Base-by-base conservation (phyloP, 2,797 vertebrate genomes). In the Chelmon rostratus region DNA sequence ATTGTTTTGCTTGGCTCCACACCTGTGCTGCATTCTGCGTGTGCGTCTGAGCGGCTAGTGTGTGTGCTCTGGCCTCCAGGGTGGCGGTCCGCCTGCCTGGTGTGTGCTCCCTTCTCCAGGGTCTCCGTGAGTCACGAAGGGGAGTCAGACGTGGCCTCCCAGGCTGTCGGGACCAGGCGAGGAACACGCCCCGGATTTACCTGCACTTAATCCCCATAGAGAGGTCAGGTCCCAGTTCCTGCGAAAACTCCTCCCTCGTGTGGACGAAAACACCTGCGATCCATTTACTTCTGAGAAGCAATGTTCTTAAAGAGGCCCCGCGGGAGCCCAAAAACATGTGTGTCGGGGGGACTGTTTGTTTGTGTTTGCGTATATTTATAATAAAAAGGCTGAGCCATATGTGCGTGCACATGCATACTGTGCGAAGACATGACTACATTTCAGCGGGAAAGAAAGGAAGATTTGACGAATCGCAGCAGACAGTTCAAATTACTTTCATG, bases 401-500 rank as follows among this genome's bases (percentile, higher is more conserved):
- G 73, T 61, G 73, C 19, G 13, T 72, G 68, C 5, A 13, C 23
- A 47, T 68, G 73, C 57, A 21, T 53, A 46, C 61, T 50, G 49
- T 76, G 44, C n/a, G n/a, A 78, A 62, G 28, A 56, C 68, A 56
- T 46, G 53, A 75, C 76, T 47, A 44, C 76, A 37, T 81, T 87
- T 84, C 31, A 72, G 80, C 35, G 5, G 76, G 53, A 59, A 73
- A 37, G 58, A 78, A 83, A 82, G 76, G 57, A 31, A 74, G 73
- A 21, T 47, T 63, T 89, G 90, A 88, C 50, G 50, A 77, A 91
- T 89, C 35, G 12, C 72, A 57, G 77, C 75, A 84, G 91, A 90
- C 88, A 90, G 78, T 76, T 91, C 83, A 92, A 91, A 93, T 91
- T 89, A 90, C 85, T 93, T 91, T 90, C 79, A 88, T 85, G 91